These are phyloP conservation scores for Dicrostonyx torquatus DNA, from an alignment of 2,797 vertebrate species.

Conservation along the genomic window DNA sequence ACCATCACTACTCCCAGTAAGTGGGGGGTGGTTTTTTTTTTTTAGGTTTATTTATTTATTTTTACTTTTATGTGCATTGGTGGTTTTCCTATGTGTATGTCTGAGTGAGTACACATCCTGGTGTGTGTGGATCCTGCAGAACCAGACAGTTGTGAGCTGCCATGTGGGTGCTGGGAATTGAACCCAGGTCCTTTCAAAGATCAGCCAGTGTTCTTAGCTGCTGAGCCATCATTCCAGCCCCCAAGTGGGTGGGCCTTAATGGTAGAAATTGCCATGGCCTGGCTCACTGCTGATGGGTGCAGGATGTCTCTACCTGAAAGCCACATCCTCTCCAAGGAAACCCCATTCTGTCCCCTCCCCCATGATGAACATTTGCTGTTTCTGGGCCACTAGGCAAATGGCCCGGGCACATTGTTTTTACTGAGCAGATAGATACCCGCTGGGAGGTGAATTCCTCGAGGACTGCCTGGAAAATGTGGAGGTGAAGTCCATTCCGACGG, in stretches of 20 bases:
- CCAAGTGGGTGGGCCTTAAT: not conserved
- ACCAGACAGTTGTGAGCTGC: not conserved
- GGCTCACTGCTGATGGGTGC: not conserved
- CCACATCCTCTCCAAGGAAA: not conserved
- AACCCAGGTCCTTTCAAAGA: not conserved
- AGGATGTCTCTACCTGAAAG: not conserved
- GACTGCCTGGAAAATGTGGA: slow-evolving; percentile 72
- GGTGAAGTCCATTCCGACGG: slow-evolving; percentile 44
- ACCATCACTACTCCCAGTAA: no score
- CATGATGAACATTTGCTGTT: slow-evolving; percentile 28
- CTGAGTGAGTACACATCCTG: not conserved
- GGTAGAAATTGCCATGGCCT: not conserved
- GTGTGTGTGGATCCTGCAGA: not conserved
- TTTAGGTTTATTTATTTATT: not conserved
- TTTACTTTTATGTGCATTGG: not conserved
- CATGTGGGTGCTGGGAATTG: not conserved
- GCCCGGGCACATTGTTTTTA: slow-evolving; percentile 69
- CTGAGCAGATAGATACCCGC: slow-evolving; percentile 62
- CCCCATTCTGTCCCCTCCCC: not conserved
- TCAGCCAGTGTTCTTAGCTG: not conserved
- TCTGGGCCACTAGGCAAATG: slow-evolving; percentile 57
- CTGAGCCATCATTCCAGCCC: not conserved
- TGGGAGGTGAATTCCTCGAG: slow-evolving; percentile 72
- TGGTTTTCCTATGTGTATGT: not conserved
- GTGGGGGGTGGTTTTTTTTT: not conserved